Evolutionary conservation across 2,797 vertebrate genomes (phyloP), one percentile per base, ranked within the genome.

Genomic region (Rhinophrynus dorsalis): DNA sequence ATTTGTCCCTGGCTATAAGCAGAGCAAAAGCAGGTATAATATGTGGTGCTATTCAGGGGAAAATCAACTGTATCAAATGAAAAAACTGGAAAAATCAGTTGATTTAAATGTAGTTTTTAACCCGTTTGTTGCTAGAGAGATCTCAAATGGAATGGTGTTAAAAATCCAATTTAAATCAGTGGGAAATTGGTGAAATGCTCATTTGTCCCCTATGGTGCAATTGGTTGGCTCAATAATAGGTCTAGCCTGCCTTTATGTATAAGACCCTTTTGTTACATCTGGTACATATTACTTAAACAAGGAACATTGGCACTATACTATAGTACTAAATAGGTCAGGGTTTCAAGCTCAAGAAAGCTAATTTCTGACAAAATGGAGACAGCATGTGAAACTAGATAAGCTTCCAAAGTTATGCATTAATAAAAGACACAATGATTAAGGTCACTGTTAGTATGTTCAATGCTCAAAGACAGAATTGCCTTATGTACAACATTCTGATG

Each of bases 361-460:
- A 2, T 69, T 54, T 74, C n/a, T 55, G 68, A 69, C 44, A 51
- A 75, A 80, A 81, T 76, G 3, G 75, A 63, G 59, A 48, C 65
- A 27, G 74, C 57, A 63, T 40, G 21, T 13, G 13, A 4, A 26
- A 52, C 62, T 11, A 17, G 50, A 62, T 64, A 77, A 76, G 62
- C 48, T 63, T 67, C 70, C 40, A 70, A 47, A n/a, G 42, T 40
- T 12, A 61, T 74, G 70, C 75, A 81, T 78, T 50, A 59, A 73
- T 71, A 75, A 76, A 70, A 35, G 32, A 83, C 72, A 44, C 2
- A 5, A 64, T 76, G 67, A 80, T 81, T 80, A 78, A 74, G 56
- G 58, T 81, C 76, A 74, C 37, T 78, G 57, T 67, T 77, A 73
- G 56, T 81, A 79, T 78, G 70, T 74, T 78, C 80, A 80, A 58